Evolutionary conservation across 2,888 invertebrate species (phyloP), one percentile per base, ranked within the genome.

Genomic region (Lasioglossum zephyrum): DNA sequence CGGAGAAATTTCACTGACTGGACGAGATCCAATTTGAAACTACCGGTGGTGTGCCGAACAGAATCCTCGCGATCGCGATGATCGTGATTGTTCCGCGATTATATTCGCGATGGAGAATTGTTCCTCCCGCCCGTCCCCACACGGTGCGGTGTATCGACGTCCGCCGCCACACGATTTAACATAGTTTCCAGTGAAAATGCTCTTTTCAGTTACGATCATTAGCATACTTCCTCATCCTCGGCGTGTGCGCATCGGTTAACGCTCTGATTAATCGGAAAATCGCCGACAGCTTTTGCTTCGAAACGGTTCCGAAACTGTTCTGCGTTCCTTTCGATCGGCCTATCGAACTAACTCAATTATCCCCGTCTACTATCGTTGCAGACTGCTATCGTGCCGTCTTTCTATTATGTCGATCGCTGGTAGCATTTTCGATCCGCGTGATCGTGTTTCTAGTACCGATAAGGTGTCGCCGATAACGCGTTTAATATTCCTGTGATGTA

Each of bases 261-360:
- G 88, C 87, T 85, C 87, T 87, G 79, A 88, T 88, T 87, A 87
- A 82, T 85, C 70, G 70, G 82, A 88, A 87, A 88, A 88, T 87
- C 60, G 70, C 60, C n/a, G 53, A 81, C 87, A 73, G 60, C 78
- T 78, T 73, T 81, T 83, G 77, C 77, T 49, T 39, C 77, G 81
- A 41, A 63, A 31, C 63, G 8, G 31, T 78, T 70, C 69, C 77
- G 49, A 75, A 83, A 72, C 77, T 57, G 36, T 22, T 22, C 22
- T 11, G n/a, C 31, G 60, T 84, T 78, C 79, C 77, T 84, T 84
- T 84, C 84, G 63, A 31, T 31, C 16, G 31, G 31, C 31, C 6
- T 31, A 16, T 63, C 26, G 63, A 26, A 26, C 31, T n/a, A 13
- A 31, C 63, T 16, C 11, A 2, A 26, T 31, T 16, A 18, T 63